These are phyloP conservation scores for Tangara arthus DNA, from an alignment of 2,797 vertebrate genomes.

Conservation along the genomic window DNA sequence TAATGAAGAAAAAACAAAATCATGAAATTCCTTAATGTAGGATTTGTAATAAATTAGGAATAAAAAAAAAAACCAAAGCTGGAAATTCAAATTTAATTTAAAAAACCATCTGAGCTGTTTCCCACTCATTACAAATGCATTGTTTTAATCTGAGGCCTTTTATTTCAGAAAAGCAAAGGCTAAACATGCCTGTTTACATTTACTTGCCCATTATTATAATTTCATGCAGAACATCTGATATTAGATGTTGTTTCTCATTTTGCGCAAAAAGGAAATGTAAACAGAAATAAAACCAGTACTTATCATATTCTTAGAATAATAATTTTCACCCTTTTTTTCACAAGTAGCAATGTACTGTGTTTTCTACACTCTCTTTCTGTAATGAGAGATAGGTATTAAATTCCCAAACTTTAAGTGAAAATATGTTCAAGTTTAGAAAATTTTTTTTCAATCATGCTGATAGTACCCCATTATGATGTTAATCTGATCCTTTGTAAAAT, in stretches of 20 bases:
- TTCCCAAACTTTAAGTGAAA: background rate
- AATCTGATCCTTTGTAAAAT: background rate
- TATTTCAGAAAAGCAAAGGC: constrained; percentile 16
- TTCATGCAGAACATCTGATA: background rate
- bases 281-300: background rate
- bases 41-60: background rate
- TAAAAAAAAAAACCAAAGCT: background rate
- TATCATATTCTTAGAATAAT: background rate
- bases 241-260: background rate
- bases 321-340: background rate
- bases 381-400: background rate
- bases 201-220: constrained; percentile 13
- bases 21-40: background rate
- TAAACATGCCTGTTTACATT: background rate
- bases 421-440: background rate
- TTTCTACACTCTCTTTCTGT: background rate
- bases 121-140: background rate
- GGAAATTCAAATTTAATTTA: background rate
- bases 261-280: background rate
- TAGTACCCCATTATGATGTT: background rate
- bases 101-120: background rate
- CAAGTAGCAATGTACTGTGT: accelerated
- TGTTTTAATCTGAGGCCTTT: background rate
- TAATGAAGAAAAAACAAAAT: background rate
- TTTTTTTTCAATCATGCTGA: background rate